These are phyloP conservation scores for Trichopoda pennipes DNA, from an alignment of 2,888 invertebrate species.

Conservation along the genomic window DNA sequence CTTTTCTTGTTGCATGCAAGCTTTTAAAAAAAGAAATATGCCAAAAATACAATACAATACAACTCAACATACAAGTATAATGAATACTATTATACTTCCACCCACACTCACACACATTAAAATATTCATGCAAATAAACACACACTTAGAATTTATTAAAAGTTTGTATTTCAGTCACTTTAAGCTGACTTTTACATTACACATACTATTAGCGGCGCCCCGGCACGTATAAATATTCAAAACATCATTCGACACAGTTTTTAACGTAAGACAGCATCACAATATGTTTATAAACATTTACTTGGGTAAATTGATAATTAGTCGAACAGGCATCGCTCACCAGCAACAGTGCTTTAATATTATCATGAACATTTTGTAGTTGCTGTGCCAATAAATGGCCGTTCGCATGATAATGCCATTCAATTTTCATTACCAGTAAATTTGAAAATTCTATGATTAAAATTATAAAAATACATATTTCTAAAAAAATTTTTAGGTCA, in stretches of 20 bases:
- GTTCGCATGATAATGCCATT: too few species aligned
- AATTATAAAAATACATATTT: too few species aligned
- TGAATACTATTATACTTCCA: background rate
- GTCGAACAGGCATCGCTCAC: background rate
- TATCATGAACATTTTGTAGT: too few species aligned
- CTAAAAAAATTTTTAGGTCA: too few species aligned
- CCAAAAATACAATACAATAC: constrained; percentile 26
- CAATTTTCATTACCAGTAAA: too few species aligned
- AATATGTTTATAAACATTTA: constrained; percentile 4
- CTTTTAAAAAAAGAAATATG: constrained; percentile 17
- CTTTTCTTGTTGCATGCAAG: constrained; percentile 13
- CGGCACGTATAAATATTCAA: constrained; percentile 28
- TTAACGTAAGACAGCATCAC: constrained; percentile 3
- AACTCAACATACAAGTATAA: constrained; percentile 29
- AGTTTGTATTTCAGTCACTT: constrained; percentile 43
- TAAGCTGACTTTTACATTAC: constrained; percentile 10
- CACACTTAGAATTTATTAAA: constrained; percentile 54
- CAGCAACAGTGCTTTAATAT: too few species aligned
- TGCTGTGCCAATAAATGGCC: too few species aligned
- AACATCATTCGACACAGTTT: constrained; percentile 3
- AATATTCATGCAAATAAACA: constrained; percentile 43
- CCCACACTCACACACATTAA: background rate
- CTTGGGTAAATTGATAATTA: background rate
- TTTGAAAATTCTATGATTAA: too few species aligned
- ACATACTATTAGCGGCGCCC: background rate